These are phyloP conservation scores for Aplochiton taeniatus DNA, from an alignment of 2,797 vertebrate species.

Conservation along the genomic window DNA sequence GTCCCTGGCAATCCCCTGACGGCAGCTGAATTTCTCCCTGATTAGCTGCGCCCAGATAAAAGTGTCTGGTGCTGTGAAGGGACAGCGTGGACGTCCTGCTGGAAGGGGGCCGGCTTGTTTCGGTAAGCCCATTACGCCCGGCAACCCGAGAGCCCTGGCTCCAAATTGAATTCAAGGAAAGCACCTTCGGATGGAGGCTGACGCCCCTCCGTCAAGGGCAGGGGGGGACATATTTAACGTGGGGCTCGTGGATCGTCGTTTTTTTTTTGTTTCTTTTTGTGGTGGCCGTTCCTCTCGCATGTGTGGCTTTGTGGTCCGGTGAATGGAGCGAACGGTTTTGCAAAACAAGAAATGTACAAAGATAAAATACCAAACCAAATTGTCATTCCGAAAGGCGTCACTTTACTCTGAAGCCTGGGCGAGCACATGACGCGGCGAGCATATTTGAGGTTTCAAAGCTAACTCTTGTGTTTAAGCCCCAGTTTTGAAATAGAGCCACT, in stretches of 20 bases:
- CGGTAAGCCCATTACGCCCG: constrained; percentile 45
- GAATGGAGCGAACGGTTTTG: no score
- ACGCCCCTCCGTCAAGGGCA: no score
- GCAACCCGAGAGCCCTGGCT: constrained; percentile 41
- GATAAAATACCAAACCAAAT: no score
- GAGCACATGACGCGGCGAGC: background rate
- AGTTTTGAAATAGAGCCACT: constrained; percentile 11
- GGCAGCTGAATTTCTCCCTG: constrained; percentile 46
- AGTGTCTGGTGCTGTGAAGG: constrained; percentile 10
- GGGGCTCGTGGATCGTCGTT: background rate
- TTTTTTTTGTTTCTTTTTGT: background rate
- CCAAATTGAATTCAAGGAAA: constrained; percentile 19
- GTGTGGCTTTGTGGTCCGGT: no score
- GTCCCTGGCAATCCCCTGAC: constrained; percentile 34
- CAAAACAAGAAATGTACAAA: no score
- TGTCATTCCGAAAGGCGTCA: no score
- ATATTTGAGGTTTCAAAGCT: background rate
- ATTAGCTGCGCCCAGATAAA: constrained; percentile 41
- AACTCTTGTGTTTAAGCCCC: constrained; percentile 14
- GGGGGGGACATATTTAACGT: no score
- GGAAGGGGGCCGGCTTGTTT: constrained; percentile 43
- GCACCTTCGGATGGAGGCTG: background rate
- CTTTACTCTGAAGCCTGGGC: no score
- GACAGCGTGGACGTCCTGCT: constrained; percentile 12
- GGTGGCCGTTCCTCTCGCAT: background rate